Evolutionary conservation across 2,888 invertebrate genomes (phyloP), one percentile per base, ranked within the genome.

Genomic region (Caenorhabditis drosophilae): DNA sequence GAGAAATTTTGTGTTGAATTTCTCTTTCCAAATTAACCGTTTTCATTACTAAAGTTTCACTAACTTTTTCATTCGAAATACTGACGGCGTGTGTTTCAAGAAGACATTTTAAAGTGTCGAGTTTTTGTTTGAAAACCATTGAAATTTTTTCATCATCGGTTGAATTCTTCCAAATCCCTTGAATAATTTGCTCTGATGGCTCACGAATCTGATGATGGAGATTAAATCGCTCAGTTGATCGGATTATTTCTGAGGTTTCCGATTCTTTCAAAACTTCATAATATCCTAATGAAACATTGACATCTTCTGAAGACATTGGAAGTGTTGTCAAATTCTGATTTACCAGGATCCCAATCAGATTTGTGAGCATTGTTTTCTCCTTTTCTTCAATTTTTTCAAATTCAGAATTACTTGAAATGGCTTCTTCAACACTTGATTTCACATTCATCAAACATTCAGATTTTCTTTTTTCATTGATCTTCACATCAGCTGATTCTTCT

Each of bases 121-220:
- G 27, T 31, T 54, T 56, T 18, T 62, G 38, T 7, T 42, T 51
- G 31, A 62, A 18, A 27, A 56, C 6, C 26, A 52, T 22, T 2
- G 36, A 44, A 9, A 41, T 22, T 11, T 52, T 52, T 20, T 62
- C 62, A 20, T 56, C 23, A 38, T 55, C 56, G 35, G 23, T 52
- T 4, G 53, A 42, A 16, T 62, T 59, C 31, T 47, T 55, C 70
- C 70, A 70, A 59, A 70, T 67, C 27, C 67, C 58, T 40, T 56
- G 49, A 12, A 60, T 48, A 15, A 47, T 40, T 35, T 62, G 54
- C 20, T 63, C 60, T 1, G 41, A 4, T 6, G 64, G 56, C 18
- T 69, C 57, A 20, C 46, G 35, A 42, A 60, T 47, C 23, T 25
- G 23, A 15, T 25, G 25, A 12, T 2, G 25, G 12, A 31, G 31